phyloP scores from a whole-genome alignment of 2,888 invertebrate genomes.

The Zonitis immaculata region DNA sequence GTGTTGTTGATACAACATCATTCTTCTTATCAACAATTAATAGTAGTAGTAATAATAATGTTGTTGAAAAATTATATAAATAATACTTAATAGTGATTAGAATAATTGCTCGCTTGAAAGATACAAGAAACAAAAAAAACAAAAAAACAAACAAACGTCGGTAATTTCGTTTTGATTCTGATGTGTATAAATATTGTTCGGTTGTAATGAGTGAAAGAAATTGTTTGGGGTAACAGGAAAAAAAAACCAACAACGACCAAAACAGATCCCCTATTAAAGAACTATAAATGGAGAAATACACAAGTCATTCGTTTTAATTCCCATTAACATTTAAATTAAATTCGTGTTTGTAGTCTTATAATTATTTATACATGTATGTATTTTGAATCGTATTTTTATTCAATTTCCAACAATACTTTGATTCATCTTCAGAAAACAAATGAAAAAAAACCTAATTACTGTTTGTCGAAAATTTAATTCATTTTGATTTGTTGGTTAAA shows the following conservation, averaged over 20 bases:
- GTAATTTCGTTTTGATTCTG: too few species aligned
- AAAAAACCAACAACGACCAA: not conserved
- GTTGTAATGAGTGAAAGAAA: not conserved
- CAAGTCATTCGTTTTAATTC: slow-evolving; percentile 18
- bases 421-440: too few species aligned
- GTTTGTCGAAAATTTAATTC: not conserved
- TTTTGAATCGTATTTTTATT: too few species aligned
- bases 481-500: not conserved
- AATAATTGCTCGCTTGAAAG: not conserved
- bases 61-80: too few species aligned
- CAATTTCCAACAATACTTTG: too few species aligned
- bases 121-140: not conserved
- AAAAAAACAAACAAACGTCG: not conserved
- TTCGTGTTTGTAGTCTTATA: too few species aligned
- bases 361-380: not conserved
- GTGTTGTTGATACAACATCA: not conserved
- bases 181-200: not conserved
- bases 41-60: not conserved
- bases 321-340: slow-evolving; percentile 17
- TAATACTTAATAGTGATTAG: not conserved
- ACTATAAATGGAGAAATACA: slow-evolving; percentile 10
- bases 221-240: not conserved
- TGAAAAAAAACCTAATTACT: not conserved
- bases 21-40: not conserved
- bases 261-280: not conserved